Evolutionary conservation across 2,797 vertebrate genomes (phyloP), one percentile per base, ranked within the genome.

Genomic region (Crocidura indochinensis): DNA sequence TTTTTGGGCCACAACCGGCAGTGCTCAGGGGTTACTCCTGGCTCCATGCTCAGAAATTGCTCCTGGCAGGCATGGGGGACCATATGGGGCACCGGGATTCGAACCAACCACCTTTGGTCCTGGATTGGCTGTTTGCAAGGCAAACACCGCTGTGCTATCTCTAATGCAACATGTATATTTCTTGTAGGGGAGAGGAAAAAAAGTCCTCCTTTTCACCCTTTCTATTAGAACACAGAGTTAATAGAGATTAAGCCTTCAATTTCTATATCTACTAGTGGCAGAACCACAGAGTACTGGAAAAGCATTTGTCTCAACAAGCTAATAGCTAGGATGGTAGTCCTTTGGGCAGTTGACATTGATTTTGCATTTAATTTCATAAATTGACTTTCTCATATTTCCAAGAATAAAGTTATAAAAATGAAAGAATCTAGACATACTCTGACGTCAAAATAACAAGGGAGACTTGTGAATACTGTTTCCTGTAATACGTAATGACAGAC

Each of bases 231-330:
- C 60, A 90, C 38, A 44, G 73, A 86, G 71, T 67, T 87, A 88
- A 64, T 6, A 74, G 93, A 95, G 72, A 64, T 76, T 60, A 91
- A 83, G 19, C 64, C 88, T 87, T 82, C 95, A 69, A 85, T 20
- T 56, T 20, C 84, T 74, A 51, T 68, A 38, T 1, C 80, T 65
- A 94, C 91, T 86, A 93, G 88, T 80, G 79, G 84, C 69, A 93
- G 93, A 80, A 53, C 85, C 71, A 94, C 74, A 95, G 90, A 94
- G 94, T 71, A 74, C 27, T 87, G 60, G 91, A 86, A 94, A 19
- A 85, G 71, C 72, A 95, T 94, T 95, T 1, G 92, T 95, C 94
- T 96, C 77, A 84, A 88, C 91, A 95, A 95, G 77, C 91, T 85
- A 94, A 92, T 91, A 89, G 31, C 91, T 49, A 84, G 22, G 44